Base-by-base conservation (phyloP, 2,888 invertebrate genomes). In the Drosophila yooni region DNA sequence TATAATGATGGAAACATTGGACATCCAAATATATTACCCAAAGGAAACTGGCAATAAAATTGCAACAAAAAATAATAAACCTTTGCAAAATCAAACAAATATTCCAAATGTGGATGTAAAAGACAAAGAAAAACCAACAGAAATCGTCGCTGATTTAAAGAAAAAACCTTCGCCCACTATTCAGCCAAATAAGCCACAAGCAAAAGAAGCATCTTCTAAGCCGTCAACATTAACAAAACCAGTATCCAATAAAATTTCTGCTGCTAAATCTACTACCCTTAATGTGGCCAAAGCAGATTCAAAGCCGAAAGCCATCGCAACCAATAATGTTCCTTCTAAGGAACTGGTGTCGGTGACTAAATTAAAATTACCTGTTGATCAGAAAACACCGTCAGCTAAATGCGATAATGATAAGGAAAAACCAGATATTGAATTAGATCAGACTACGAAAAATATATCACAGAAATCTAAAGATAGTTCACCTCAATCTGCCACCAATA, bases 1-100 rank as follows among this genome's bases (percentile, higher is more conserved):
- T 38, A 4, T 61, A 5, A 82, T 80, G 63, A 79, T 92, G 76
- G 66, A 70, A n/a, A 36, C 40, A n/a, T 38, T 38, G 6, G 82
- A 88, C 0, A 66, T 77, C 2, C 75, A 84, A 56, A 71, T 92
- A 1, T 85, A 62, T 56, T 79, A 87, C 18, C 74, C 85, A 18
- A 79, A 82, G 21, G 59, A 71, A 10, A n/a, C 27, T 34, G 51
- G 2, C 1, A 13, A 29, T 38, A 74, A 54, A 25, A 63, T 2
- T 11, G 2, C 21, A 50, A 27, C 10, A 18, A 59, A 69, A 29
- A 52, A 48, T 27, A 13, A 0, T n/a, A 29, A 7, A 18, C 46
- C 46, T n/a, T 3, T 11, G 21, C 15, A 48, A 36, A 15, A 11
- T 11, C 33, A 8, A 34, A 2, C 13, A 25, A 13, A 27, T 38